Percentiles rank a stretch among this genome's conserved stretches.
phyloP scores from a whole-genome alignment of 2,113 vertebrate species.

The Pomatostomus ruficeps region DNA sequence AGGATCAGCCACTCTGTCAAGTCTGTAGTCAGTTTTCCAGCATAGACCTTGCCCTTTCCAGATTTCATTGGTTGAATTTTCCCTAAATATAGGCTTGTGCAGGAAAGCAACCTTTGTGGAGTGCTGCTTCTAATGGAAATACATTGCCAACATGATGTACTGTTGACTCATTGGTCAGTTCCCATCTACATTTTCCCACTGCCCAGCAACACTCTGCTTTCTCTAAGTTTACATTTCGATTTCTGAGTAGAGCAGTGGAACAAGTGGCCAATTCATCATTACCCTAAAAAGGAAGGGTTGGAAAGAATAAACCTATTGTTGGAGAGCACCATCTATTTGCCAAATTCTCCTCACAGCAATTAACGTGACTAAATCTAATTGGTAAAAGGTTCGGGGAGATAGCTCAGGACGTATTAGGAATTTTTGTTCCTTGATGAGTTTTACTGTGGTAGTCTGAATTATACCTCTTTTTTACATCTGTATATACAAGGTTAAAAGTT shows the following conservation, averaged over 20 bases:
- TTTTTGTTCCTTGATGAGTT: conserved; percentile 29
- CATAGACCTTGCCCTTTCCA: background rate
- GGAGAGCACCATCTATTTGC: conserved; percentile 29
- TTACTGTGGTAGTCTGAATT: background rate
- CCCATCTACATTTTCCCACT: background rate
- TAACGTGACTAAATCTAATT: conserved; percentile 46
- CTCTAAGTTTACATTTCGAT: conserved; percentile 33
- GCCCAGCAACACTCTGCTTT: background rate
- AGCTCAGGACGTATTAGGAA: conserved; percentile 3
- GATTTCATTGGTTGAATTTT: background rate
- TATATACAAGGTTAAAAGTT: conserved; percentile 26
- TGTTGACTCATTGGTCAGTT: background rate
- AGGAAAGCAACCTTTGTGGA: background rate
- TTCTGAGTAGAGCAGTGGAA: conserved; percentile 29
- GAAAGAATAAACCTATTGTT: conserved; percentile 58
- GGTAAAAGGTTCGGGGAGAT: conserved; percentile 33
- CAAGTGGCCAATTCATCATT: conserved; percentile 45
- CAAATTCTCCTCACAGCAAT: conserved; percentile 47
- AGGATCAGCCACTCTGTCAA: background rate
- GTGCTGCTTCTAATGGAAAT: background rate
- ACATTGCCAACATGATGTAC: background rate
- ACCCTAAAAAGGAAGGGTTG: conserved; percentile 21
- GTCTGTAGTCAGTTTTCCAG: background rate
- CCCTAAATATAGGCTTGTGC: background rate
- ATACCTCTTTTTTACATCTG: background rate